phyloP scores from a whole-genome alignment of 1,140 invertebrate species.

The Campoletis sonorensis region DNA sequence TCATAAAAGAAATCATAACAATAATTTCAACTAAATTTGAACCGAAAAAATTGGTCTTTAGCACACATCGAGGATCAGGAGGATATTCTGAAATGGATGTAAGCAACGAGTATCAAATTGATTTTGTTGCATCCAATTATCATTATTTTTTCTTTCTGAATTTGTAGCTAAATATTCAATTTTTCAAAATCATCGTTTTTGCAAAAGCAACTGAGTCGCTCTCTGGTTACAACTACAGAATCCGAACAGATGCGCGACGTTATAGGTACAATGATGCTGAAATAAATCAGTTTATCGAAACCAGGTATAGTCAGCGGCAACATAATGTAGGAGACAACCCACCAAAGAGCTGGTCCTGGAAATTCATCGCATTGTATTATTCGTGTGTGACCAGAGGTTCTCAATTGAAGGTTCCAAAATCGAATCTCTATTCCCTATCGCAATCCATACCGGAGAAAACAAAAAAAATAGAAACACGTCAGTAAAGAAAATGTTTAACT shows the following conservation, averaged over 20 bases:
- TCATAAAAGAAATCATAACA: too few species aligned
- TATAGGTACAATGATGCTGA: conserved; percentile 67
- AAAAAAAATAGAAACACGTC: background rate
- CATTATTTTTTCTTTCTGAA: too few species aligned
- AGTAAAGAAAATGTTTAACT: too few species aligned
- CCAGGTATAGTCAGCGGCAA: conserved; percentile 41
- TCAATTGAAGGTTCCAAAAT: conserved; percentile 42
- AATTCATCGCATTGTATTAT: conserved; percentile 51
- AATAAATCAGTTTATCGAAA: conserved; percentile 75
- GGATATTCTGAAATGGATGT: too few species aligned
- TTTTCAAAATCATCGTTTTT: background rate
- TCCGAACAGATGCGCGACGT: conserved; percentile 70
- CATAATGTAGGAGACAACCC: conserved; percentile 48
- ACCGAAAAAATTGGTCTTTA: too few species aligned
- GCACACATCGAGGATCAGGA: too few species aligned
- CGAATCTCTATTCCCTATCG: conserved; percentile 13
- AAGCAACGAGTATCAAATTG: too few species aligned
- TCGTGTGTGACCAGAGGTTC: conserved; percentile 52
- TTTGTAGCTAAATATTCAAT: too few species aligned
- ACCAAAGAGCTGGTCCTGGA: conserved; percentile 47
- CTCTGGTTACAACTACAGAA: conserved; percentile 53
- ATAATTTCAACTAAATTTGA: too few species aligned
- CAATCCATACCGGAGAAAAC: conserved; percentile 30
- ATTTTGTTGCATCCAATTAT: too few species aligned
- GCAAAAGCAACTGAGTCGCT: conserved; percentile 28